Conservation (phyloP, 2,888 invertebrate species). For the Epicampocera succincta region DNA sequence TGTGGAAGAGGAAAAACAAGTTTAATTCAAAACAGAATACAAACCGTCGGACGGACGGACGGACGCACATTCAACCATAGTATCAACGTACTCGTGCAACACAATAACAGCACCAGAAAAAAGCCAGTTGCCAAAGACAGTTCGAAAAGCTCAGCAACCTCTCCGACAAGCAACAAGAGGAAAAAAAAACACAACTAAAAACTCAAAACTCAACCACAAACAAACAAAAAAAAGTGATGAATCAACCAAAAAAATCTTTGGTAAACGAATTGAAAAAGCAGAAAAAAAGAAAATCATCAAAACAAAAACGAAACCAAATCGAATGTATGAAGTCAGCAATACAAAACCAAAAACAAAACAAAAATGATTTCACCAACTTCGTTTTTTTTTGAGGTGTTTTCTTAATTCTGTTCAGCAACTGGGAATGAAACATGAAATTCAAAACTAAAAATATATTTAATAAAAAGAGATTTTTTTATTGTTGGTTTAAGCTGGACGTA, state of each 20-base stretch:
- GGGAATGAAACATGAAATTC: constrained; percentile 8
- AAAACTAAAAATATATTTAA: neutral
- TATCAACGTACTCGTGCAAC: constrained; percentile 42
- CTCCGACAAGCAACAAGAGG: constrained; percentile 35
- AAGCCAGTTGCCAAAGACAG: constrained; percentile 53
- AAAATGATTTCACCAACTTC: constrained; percentile 63
- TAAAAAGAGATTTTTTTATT: neutral
- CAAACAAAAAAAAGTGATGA: constrained; percentile 43
- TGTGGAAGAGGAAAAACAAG: constrained; percentile 55
- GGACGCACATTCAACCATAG: constrained; percentile 35
- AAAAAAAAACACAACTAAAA: constrained; percentile 22
- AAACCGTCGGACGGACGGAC: constrained; percentile 34
- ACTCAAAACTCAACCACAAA: constrained; percentile 24
- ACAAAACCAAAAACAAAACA: constrained; percentile 29
- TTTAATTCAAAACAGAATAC: constrained; percentile 65
- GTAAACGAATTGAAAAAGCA: constrained; percentile 17
- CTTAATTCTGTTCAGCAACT: neutral
- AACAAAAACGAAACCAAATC: constrained; percentile 54
- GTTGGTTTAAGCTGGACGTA: too few relatives aligned
- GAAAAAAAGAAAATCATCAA: constrained; percentile 10
- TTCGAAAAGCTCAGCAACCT: constrained; percentile 59
- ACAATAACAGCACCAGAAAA: constrained; percentile 14
- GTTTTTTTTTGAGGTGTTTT: constrained; percentile 38
- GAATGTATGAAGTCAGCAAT: constrained; percentile 57
- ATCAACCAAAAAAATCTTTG: constrained; percentile 49